These are phyloP conservation scores for Bugulina stolonifera DNA, from an alignment of 2,888 invertebrate species.

Conservation along the genomic window DNA sequence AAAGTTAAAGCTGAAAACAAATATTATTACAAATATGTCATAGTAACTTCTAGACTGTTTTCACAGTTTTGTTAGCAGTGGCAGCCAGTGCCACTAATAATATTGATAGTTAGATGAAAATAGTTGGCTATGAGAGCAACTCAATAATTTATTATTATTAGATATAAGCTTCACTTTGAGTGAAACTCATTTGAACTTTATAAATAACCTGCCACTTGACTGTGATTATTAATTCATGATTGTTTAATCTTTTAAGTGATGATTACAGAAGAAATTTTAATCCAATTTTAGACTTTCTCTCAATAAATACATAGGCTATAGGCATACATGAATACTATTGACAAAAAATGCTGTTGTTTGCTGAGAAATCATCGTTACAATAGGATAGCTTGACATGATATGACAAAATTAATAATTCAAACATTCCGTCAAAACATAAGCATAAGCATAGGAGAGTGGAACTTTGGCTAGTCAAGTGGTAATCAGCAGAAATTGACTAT, in stretches of 20 bases:
- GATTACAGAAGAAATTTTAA: constrained; percentile 12
- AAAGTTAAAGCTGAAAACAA: background rate
- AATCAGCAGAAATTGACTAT: background rate
- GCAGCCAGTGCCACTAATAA: background rate
- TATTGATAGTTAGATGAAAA: background rate
- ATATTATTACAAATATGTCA: too few relatives aligned
- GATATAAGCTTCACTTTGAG: background rate
- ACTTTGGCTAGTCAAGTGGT: background rate
- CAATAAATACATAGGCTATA: background rate
- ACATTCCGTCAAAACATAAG: too few relatives aligned
- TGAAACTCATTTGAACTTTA: background rate
- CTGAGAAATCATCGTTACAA: background rate
- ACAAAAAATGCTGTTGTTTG: background rate
- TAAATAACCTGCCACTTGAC: background rate
- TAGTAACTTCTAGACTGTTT: background rate
- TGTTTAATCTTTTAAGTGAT: constrained; percentile 6
- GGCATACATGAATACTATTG: background rate
- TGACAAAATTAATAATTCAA: constrained; percentile 10
- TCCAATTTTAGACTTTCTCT: background rate
- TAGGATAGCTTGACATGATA: background rate
- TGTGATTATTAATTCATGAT: constrained; percentile 15
- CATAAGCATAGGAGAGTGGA: too few relatives aligned
- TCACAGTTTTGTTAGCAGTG: background rate
- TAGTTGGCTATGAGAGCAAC: background rate
- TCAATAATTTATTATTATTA: background rate